A percentile compares a stretch with the other conserved stretches of the same genome.
These are phyloP conservation scores for Epinotia nisella DNA, from an alignment of 2,888 invertebrate genomes.

Conservation along the genomic window DNA sequence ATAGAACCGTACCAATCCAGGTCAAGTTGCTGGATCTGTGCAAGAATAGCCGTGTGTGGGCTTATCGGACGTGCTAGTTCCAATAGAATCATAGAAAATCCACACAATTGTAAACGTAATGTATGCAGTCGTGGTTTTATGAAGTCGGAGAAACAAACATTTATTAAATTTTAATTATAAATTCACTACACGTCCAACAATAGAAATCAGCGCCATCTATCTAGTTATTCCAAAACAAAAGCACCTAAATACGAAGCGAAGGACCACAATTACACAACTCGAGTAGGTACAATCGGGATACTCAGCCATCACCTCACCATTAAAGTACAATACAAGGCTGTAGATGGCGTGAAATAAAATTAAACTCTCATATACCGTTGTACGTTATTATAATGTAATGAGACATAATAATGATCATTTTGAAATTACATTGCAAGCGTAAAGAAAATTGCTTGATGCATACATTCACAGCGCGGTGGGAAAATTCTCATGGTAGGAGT, in stretches of 20 bases:
- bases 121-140: neutral
- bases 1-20: too few relatives aligned
- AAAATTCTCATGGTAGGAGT: slow-evolving; percentile 52
- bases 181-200: neutral
- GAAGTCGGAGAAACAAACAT: neutral
- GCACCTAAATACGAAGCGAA: neutral
- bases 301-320: neutral
- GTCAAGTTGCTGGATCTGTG: too few relatives aligned
- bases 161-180: neutral
- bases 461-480: slow-evolving; percentile 51
- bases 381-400: slow-evolving; percentile 36
- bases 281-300: neutral
- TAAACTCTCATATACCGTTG: slow-evolving; percentile 43
- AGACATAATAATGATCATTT: slow-evolving; percentile 50
- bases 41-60: too few relatives aligned
- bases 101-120: too few relatives aligned
- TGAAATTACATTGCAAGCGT: slow-evolving; percentile 50
- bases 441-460: slow-evolving; percentile 49
- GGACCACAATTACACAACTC: neutral
- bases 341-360: slow-evolving; percentile 48
- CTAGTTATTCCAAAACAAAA: neutral
- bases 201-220: slow-evolving; percentile 4
- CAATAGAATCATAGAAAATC: too few relatives aligned
- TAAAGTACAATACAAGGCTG: slow-evolving; percentile 38
- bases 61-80: too few relatives aligned